Percentiles rank a stretch among this genome's conserved stretches.
These are phyloP conservation scores for Cinclus cinclus DNA, from an alignment of 2,113 vertebrate genomes.

Conservation along the genomic window DNA sequence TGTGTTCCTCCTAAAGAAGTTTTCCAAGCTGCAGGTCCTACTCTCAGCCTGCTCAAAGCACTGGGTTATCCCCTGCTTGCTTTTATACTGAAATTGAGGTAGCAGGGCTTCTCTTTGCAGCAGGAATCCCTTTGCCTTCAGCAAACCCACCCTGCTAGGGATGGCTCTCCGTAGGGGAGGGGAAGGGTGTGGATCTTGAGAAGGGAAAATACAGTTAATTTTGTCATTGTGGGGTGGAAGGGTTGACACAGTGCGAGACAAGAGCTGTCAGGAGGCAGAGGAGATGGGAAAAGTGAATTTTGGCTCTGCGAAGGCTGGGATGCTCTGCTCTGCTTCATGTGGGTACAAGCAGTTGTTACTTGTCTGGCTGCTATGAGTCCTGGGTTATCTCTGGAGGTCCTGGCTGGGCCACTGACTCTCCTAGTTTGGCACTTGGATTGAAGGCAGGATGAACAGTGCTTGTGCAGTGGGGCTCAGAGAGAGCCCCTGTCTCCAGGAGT, in stretches of 20 bases:
- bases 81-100: background rate
- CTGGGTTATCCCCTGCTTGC: background rate
- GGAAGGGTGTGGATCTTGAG: background rate
- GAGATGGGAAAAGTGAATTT: background rate
- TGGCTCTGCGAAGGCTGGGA: background rate
- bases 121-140: background rate
- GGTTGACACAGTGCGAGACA: background rate
- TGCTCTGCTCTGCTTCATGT: background rate
- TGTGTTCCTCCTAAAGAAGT: background rate
- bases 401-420: background rate
- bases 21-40: background rate
- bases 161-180: background rate
- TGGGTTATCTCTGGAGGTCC: background rate
- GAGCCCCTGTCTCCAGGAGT: background rate
- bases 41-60: background rate
- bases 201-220: background rate
- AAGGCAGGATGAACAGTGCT: background rate
- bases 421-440: background rate
- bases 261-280: background rate
- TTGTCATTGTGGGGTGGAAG: background rate
- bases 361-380: background rate
- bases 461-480: accelerated
- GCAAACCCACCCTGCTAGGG: background rate
- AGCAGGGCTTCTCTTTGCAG: background rate
- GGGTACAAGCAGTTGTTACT: accelerated